Percentiles rank a stretch among this genome's conserved stretches.
phyloP scores from a whole-genome alignment of 2,113 vertebrate species.

The Labeo rohita region DNA sequence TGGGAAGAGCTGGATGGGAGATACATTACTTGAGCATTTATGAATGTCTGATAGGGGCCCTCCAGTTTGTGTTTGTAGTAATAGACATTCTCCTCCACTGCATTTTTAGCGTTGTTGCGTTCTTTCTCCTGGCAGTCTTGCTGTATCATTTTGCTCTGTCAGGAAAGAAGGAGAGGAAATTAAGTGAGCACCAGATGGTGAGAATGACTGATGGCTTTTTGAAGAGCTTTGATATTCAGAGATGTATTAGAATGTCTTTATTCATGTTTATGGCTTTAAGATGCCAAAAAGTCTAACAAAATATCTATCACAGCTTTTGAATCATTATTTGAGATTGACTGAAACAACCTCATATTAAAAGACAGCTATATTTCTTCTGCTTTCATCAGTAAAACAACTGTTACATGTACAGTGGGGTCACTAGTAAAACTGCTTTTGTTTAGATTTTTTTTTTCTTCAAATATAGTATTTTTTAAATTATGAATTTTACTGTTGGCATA shows the following conservation, averaged over 20 bases:
- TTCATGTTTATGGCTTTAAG: background rate
- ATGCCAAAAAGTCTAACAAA: background rate
- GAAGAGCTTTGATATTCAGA: background rate
- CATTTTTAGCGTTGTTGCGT: constrained; percentile 82
- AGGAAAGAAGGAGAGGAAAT: background rate
- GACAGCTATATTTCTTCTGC: background rate
- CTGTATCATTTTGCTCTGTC: constrained; percentile 82
- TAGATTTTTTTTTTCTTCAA: background rate
- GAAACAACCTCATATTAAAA: background rate
- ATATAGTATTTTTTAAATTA: background rate
- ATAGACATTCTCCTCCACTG: constrained; percentile 83
- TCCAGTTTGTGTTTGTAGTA: constrained; percentile 81
- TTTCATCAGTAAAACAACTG: background rate
- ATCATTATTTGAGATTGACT: background rate
- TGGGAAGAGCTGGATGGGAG: background rate
- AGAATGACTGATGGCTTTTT: background rate
- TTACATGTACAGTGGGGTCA: background rate
- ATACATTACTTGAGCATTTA: constrained; percentile 74
- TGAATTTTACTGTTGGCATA: background rate
- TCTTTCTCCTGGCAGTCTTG: constrained; percentile 84
- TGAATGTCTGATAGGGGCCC: constrained; percentile 76
- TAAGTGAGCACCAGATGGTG: background rate
- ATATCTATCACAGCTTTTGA: background rate
- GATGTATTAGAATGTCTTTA: constrained; percentile 14
- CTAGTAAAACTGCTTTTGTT: background rate